phyloP scores from a whole-genome alignment of 2,888 invertebrate species.

The Penaeus monodon region DNA sequence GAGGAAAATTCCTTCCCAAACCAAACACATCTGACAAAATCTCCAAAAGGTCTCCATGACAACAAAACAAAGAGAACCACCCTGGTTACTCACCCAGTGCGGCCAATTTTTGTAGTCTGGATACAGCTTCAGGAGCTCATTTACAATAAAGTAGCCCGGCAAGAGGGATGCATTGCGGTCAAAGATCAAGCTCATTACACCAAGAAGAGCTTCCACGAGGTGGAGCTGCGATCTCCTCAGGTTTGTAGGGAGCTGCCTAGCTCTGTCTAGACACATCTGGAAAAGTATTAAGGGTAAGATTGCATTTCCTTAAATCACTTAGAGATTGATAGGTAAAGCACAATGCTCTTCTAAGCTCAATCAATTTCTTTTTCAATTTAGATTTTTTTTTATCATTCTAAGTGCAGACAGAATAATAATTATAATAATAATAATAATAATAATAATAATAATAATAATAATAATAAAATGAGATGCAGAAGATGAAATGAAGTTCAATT shows the following conservation, averaged over 20 bases:
- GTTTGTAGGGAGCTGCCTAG: conserved; percentile 82
- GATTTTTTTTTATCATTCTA: no score
- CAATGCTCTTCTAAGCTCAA: no score
- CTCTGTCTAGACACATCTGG: conserved; percentile 85
- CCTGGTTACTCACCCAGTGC: conserved; percentile 81
- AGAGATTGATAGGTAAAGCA: background rate
- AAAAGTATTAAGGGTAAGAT: conserved; percentile 70
- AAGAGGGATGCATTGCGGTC: conserved; percentile 91
- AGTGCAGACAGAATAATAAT: no score
- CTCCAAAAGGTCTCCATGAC: background rate
- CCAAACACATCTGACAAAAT: background rate
- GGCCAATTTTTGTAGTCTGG: conserved; percentile 85
- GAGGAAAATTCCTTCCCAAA: background rate
- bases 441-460: no score
- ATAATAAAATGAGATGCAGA: no score
- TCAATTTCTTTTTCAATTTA: no score
- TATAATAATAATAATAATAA: no score
- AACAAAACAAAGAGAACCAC: background rate
- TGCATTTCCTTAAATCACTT: background rate
- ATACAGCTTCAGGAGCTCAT: conserved; percentile 91
- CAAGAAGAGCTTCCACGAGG: conserved; percentile 84
- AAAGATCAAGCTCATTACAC: conserved; percentile 89
- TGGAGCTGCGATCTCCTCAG: conserved; percentile 85
- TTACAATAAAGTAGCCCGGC: conserved; percentile 94
- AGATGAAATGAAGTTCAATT: no score